phyloP scores from a whole-genome alignment of 2,113 vertebrate species.

The Platycercus adscitus region DNA sequence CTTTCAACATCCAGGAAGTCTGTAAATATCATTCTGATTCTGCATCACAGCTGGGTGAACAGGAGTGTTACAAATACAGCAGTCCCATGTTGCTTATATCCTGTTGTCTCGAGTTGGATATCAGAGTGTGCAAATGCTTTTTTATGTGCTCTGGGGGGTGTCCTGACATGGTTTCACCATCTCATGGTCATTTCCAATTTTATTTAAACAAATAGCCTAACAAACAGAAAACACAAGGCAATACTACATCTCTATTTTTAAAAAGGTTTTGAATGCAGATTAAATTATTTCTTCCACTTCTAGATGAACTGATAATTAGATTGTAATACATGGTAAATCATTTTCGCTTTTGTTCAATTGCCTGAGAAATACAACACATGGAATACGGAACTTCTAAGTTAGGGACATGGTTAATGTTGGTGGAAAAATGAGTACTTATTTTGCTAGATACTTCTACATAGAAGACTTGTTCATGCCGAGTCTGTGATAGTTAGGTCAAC shows the following conservation, averaged over 20 bases:
- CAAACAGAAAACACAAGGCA: background rate
- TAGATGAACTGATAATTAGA: background rate
- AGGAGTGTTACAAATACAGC: background rate
- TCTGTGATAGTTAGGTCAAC: conserved; percentile 19
- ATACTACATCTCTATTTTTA: background rate
- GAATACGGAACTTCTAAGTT: background rate
- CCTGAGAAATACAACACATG: background rate
- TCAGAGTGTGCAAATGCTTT: background rate
- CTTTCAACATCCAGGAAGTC: background rate
- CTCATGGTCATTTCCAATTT: background rate
- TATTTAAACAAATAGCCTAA: background rate
- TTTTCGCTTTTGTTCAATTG: background rate
- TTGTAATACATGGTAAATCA: background rate
- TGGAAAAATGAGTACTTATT: background rate
- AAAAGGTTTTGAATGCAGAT: background rate
- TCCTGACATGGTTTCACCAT: background rate
- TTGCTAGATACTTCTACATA: background rate
- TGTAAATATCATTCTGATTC: background rate
- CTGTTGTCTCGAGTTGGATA: background rate
- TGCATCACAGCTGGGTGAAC: background rate
- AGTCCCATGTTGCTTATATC: background rate
- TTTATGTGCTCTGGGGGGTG: background rate
- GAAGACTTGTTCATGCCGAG: conserved; percentile 12
- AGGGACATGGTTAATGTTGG: background rate
- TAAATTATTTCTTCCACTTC: background rate